These are phyloP conservation scores for Cacajao melanocephalus DNA, from an alignment of 2,797 vertebrate genomes.

Conservation along the genomic window DNA sequence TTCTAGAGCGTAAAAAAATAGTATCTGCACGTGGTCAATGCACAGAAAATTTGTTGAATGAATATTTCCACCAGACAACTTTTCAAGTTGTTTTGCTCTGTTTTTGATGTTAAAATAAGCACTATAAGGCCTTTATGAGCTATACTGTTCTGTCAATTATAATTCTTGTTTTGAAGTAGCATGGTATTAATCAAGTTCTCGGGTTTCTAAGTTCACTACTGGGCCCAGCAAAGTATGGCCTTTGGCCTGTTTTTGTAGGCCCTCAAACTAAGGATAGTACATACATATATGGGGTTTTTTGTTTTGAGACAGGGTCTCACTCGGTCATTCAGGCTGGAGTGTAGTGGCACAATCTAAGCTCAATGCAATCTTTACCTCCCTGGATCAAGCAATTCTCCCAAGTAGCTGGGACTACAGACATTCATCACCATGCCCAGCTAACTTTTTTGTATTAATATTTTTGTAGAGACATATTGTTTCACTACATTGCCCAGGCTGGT, in stretches of 20 bases:
- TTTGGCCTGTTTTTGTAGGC: neutral
- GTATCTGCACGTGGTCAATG: neutral
- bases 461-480: neutral
- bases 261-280: neutral
- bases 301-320: neutral
- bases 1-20: neutral
- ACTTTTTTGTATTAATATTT: neutral
- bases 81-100: neutral
- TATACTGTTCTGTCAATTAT: neutral
- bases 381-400: neutral
- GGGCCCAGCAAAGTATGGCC: neutral
- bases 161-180: neutral
- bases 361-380: neutral
- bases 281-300: neutral
- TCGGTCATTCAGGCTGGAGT: neutral
- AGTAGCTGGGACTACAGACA: neutral
- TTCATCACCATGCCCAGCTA: neutral
- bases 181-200: neutral
- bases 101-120: constrained; percentile 13
- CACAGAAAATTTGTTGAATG: neutral
- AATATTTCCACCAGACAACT: neutral
- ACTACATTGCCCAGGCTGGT: neutral
- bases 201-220: neutral
- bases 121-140: neutral
- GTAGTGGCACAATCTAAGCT: neutral